Percentiles rank a stretch among this genome's conserved stretches.
These are phyloP conservation scores for Auanema freiburgensis DNA, from an alignment of 2,888 invertebrate species.

Conservation along the genomic window DNA sequence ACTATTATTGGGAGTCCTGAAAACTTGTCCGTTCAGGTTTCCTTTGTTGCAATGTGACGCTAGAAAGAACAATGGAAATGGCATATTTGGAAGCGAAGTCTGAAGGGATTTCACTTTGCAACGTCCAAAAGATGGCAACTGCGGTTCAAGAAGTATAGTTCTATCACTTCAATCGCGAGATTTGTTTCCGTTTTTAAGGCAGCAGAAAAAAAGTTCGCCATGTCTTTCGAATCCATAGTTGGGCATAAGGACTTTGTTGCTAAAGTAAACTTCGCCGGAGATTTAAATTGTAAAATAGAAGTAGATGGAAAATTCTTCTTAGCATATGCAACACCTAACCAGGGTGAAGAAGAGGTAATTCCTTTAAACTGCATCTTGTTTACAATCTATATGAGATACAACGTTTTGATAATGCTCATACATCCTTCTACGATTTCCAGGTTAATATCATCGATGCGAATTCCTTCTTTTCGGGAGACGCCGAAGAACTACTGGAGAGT, in stretches of 20 bases:
- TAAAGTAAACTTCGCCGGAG: constrained; percentile 47
- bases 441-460: constrained; percentile 46
- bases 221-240: constrained; percentile 44
- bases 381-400: too few relatives aligned
- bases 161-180: not conserved
- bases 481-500: constrained; percentile 29
- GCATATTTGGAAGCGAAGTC: constrained; percentile 37
- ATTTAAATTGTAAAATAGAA: constrained; percentile 51
- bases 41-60: constrained; percentile 49
- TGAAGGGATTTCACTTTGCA: constrained; percentile 43
- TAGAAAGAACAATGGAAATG: constrained; percentile 44
- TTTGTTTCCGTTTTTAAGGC: constrained; percentile 23
- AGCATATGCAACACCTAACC: constrained; percentile 47
- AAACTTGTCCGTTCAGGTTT: constrained; percentile 24
- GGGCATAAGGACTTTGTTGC: constrained; percentile 51
- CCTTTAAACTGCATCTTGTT: not conserved
- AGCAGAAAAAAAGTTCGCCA: constrained; percentile 44
- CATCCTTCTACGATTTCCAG: constrained; percentile 10
- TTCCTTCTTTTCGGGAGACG: constrained; percentile 47
- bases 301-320: constrained; percentile 50
- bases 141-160: constrained; percentile 39
- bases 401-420: too few relatives aligned
- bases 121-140: constrained; percentile 51
- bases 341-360: constrained; percentile 36
- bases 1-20: not conserved